phyloP scores from a whole-genome alignment of 2,888 invertebrate species.

The Micropterix aruncella region DNA sequence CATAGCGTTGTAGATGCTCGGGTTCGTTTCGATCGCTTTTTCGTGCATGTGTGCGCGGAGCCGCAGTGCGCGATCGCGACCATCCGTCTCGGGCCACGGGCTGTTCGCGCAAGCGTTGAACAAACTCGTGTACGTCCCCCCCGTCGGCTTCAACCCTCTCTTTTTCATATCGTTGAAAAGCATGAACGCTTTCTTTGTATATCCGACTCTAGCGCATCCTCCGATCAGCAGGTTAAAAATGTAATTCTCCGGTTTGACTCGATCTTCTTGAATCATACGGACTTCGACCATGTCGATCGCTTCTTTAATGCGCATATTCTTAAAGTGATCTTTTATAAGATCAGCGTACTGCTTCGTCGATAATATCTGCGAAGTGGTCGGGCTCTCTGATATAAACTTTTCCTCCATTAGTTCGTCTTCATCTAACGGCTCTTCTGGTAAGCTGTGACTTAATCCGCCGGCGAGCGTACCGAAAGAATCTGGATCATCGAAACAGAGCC shows the following conservation, averaged over 20 bases:
- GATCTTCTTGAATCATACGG: constrained; percentile 63
- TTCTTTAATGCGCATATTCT: constrained; percentile 51
- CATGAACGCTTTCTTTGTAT: constrained; percentile 73
- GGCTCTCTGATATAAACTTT: constrained; percentile 35
- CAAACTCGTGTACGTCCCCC: constrained; percentile 68
- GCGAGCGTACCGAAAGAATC: constrained; percentile 42
- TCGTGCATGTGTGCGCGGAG: constrained; percentile 55
- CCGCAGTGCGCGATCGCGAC: constrained; percentile 49
- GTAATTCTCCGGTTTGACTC: constrained; percentile 63
- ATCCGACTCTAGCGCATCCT: constrained; percentile 71
- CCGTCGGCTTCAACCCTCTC: constrained; percentile 49
- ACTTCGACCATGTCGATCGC: constrained; percentile 68
- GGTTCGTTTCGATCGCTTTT: constrained; percentile 53
- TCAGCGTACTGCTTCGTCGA: constrained; percentile 52
- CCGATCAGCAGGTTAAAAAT: constrained; percentile 74
- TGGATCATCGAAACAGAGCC: constrained; percentile 33
- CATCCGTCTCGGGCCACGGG: constrained; percentile 46
- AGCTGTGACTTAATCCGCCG: constrained; percentile 14
- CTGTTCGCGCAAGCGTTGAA: constrained; percentile 83
- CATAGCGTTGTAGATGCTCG: constrained; percentile 74
- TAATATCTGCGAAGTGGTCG: constrained; percentile 34
- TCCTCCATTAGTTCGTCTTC: constrained; percentile 48
- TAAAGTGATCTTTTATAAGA: constrained; percentile 52
- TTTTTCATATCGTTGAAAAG: constrained; percentile 75
- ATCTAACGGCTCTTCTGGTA: constrained; percentile 24